Base-by-base conservation (phyloP, 1,140 invertebrate species). In the Chionoecetes opilio region DNA sequence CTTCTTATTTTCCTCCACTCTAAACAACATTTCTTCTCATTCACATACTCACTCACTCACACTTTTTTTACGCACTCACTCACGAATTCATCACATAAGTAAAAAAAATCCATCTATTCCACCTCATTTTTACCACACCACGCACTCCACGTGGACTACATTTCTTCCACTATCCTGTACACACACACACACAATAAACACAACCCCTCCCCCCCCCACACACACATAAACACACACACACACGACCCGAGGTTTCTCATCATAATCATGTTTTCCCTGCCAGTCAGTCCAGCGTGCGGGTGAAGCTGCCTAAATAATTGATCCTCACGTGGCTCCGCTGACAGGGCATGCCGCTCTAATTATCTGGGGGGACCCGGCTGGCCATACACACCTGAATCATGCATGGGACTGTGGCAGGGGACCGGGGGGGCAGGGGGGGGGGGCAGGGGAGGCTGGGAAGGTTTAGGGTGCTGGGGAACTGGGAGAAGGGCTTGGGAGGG, bases 331-430 rank as follows among this genome's bases (percentile, higher is more conserved):
- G 63, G 63, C 63, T 75, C 63, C 21, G 63, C 63, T 75, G 63
- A 75, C 63, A 75, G n/a, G 63, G 63, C 63, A n/a, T 75, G 63
- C 63, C n/a, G 63, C 11, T 75, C 63, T 75, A 75, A 75, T 75
- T 75, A 75, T 75, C 63, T 75, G 63, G 63, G 63, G 17, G 63
- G 63, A 75, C 63, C 63, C n/a, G 63, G 63, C 21, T 8, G 63
- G 21, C 63, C 63, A 75, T 75, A 75, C 63, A 75, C 63, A 75
- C 63, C 11, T 75, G 63, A 75, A 75, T 75, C 63, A 75, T 75
- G 63, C 63, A 75, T 75, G 63, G 21, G n/a, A 26, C 63, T 75
- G 11, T 5, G 9, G 63, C 21, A 21, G 11, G n/a, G 11, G 11
- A 26, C 21, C 21, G n/a, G 0, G 21, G 63, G 63, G n/a, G 21